phyloP scores from a whole-genome alignment of 2,797 vertebrate genomes.

The Discoglossus pictus region DNA sequence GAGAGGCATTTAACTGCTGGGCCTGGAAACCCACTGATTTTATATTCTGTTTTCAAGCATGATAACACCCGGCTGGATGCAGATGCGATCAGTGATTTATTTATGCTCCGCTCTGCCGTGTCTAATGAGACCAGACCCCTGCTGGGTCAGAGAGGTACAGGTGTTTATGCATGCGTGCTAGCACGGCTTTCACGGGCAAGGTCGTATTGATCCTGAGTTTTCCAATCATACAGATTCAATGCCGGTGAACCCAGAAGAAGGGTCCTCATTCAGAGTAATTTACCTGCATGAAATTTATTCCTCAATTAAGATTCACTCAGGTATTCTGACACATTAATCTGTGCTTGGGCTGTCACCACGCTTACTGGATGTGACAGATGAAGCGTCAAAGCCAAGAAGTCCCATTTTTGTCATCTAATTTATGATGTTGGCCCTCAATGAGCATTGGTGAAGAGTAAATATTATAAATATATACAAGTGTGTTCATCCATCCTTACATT shows the following conservation, averaged over 20 bases:
- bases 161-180: slow-evolving; percentile 31
- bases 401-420: slow-evolving; percentile 23
- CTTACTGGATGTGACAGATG: slow-evolving; percentile 28
- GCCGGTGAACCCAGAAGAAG: slow-evolving; percentile 18
- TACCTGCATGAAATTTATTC: slow-evolving; percentile 35
- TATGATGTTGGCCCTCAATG: slow-evolving; percentile 9
- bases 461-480: no score
- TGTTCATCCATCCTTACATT: no score
- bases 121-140: slow-evolving; percentile 34
- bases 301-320: slow-evolving; percentile 39
- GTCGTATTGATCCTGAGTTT: slow-evolving; percentile 36
- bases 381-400: slow-evolving; percentile 28
- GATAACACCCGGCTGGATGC: slow-evolving; percentile 24
- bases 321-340: slow-evolving; percentile 44
- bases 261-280: slow-evolving; percentile 28
- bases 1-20: slow-evolving; percentile 31
- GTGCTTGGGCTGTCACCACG: slow-evolving; percentile 13
- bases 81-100: slow-evolving; percentile 36
- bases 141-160: slow-evolving; percentile 33
- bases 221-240: slow-evolving; percentile 25
- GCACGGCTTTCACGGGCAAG: slow-evolving; percentile 15
- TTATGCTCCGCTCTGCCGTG: slow-evolving; percentile 21
- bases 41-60: slow-evolving; percentile 29
- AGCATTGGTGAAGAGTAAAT: neutral
- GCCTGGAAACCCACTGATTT: slow-evolving; percentile 25